Conservation (phyloP, 2,113 vertebrate species). For the Coregonus clupeaformis region DNA sequence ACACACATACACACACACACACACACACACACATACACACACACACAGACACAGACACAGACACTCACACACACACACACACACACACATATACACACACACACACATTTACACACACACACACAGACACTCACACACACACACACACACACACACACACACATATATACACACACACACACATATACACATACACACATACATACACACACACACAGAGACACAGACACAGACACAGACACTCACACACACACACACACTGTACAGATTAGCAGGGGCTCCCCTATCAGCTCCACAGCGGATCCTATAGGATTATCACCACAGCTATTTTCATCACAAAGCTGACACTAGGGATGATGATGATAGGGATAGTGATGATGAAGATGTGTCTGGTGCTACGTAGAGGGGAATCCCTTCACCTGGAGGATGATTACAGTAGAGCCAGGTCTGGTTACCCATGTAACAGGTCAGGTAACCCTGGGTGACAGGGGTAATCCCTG, state of each 20-base stretch:
- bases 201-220: too few species aligned
- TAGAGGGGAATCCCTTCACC: constrained; percentile 49
- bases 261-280: neutral
- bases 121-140: too few species aligned
- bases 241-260: neutral
- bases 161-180: neutral
- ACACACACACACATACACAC: too few species aligned
- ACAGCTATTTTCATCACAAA: constrained; percentile 2
- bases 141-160: too few species aligned
- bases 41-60: too few species aligned
- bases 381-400: constrained; percentile 12
- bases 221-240: neutral
- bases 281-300: neutral
- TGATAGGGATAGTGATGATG: constrained; percentile 4
- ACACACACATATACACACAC: too few species aligned
- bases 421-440: constrained; percentile 51
- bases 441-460: constrained; percentile 38
- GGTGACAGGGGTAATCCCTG: constrained; percentile 43
- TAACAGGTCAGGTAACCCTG: constrained; percentile 39
- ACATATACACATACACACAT: neutral
- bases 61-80: too few species aligned
- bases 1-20: too few species aligned
- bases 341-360: neutral
- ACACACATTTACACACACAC: too few species aligned
- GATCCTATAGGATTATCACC: constrained; percentile 8